Percentiles rank a stretch among this genome's conserved stretches.
Evolutionary conservation across 2,888 invertebrate genomes (phyloP).

Genomic region (Dermolepida albohirtum): DNA sequence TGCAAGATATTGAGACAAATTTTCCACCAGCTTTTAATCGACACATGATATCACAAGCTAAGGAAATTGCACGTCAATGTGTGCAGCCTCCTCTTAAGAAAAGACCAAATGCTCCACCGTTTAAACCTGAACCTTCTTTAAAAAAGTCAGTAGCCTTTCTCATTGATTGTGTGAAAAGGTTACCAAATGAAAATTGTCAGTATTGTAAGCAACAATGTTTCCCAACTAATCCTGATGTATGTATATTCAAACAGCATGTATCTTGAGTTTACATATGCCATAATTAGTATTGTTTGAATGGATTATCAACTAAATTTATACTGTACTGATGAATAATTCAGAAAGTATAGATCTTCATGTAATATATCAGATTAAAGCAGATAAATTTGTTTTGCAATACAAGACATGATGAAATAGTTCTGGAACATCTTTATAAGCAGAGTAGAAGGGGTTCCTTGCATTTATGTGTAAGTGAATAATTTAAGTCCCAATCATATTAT

Average conservation of each 20-base stretch:
- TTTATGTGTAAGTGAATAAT: too few relatives aligned
- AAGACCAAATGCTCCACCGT: constrained; percentile 68
- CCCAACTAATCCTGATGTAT: constrained; percentile 69
- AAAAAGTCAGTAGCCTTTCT: constrained; percentile 72
- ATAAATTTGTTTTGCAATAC: too few relatives aligned
- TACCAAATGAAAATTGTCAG: constrained; percentile 74
- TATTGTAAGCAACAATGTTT: constrained; percentile 73
- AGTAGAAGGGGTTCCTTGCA: too few relatives aligned
- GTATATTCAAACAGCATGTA: constrained; percentile 44
- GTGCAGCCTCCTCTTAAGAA: constrained; percentile 75
- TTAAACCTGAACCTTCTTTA: constrained; percentile 73
- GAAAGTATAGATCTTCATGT: too few relatives aligned
- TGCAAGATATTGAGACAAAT: constrained; percentile 73
- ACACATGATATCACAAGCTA: constrained; percentile 74
- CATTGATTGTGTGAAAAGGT: constrained; percentile 71
- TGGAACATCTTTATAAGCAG: too few relatives aligned
- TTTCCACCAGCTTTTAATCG: constrained; percentile 73
- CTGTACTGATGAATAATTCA: too few relatives aligned
- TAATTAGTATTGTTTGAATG: too few relatives aligned
- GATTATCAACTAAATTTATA: too few relatives aligned
- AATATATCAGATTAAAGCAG: too few relatives aligned
- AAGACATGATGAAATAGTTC: too few relatives aligned
- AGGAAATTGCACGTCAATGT: constrained; percentile 76
- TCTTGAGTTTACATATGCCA: too few relatives aligned
- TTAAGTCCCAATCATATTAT: too few relatives aligned